phyloP scores from a whole-genome alignment of 2,797 vertebrate genomes.

The Dermochelys coriacea region DNA sequence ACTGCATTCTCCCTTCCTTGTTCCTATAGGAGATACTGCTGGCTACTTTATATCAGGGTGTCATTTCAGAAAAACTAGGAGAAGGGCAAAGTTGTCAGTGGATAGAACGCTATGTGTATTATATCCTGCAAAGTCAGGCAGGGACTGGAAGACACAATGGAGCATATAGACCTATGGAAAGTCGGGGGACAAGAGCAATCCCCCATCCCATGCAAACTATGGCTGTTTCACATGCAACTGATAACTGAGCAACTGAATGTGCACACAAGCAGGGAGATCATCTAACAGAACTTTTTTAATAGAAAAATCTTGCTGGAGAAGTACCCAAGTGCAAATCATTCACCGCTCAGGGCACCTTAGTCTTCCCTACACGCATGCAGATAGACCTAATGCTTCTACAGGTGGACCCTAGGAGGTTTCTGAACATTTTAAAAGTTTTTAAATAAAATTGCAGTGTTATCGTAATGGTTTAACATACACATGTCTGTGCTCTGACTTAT shows the following conservation, averaged over 20 bases:
- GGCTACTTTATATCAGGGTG: background rate
- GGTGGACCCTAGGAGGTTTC: background rate
- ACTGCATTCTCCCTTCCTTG: background rate
- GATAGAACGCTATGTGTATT: background rate
- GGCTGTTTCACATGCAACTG: background rate
- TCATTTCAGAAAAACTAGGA: background rate
- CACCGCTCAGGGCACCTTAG: slow-evolving; percentile 24
- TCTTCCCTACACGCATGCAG: slow-evolving; percentile 47
- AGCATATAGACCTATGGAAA: background rate
- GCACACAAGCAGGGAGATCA: background rate
- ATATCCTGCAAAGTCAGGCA: background rate
- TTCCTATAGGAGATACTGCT: background rate
- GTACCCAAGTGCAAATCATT: slow-evolving; percentile 9
- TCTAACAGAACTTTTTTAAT: background rate
- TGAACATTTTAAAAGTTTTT: background rate
- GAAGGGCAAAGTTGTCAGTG: background rate
- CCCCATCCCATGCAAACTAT: background rate
- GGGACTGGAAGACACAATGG: background rate
- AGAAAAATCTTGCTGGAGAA: background rate
- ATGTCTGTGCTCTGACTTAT: background rate
- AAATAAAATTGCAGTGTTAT: slow-evolving; percentile 25
- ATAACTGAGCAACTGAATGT: background rate
- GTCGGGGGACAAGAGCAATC: background rate
- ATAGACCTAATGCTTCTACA: slow-evolving; percentile 54
- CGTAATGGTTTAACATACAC: slow-evolving; percentile 20